Base-by-base conservation (phyloP, 1,140 invertebrate species). In the Drosophila bocqueti region DNA sequence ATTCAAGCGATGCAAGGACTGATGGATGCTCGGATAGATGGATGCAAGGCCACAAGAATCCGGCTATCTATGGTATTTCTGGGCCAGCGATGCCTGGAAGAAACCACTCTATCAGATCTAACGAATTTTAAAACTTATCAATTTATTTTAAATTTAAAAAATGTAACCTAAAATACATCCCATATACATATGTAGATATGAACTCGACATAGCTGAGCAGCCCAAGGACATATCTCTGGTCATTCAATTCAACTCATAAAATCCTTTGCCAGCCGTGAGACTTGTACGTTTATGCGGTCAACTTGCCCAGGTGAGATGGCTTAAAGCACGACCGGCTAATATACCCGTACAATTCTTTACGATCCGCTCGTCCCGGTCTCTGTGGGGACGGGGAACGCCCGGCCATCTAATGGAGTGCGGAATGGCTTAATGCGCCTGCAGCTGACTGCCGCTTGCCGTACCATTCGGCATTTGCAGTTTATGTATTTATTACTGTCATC, bases 401-500 rank as follows among this genome's bases (percentile, higher is more conserved):
- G n/a, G 24, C 42, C 62, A 49, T 46, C 68, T 83, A 69, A 79
- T 76, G 69, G 71, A 61, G 57, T 45, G 65, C 62, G 71, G 74
- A 66, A 73, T 57, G 76, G 79, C 72, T 76, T 65, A 69, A 71
- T 73, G 75, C 52, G 50, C 58, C 61, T 72, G 57, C 45, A 69
- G 77, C 31, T 64, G 64, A 45, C 66, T 45, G 31, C 1, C 49
- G 61, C 61, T 49, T 66, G 15, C 10, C n/a, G 16, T 24, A 54
- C 69, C 79, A 66, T 71, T 82, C 64, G 64, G 64, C 69, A 69
- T 79, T 64, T 65, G 63, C 61, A 69, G 60, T 65, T 69, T 81
- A 69, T 66, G 54, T 84, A 76, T 84, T 84, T 84, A 81, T 81
- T 84, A 79, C 67, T 52, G 77, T 49, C 71, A 55, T 64, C 77